Evolutionary conservation across 2,888 invertebrate species (phyloP), one percentile per base, ranked within the genome.

Genomic region (Ashinkailepas kermadecensis): DNA sequence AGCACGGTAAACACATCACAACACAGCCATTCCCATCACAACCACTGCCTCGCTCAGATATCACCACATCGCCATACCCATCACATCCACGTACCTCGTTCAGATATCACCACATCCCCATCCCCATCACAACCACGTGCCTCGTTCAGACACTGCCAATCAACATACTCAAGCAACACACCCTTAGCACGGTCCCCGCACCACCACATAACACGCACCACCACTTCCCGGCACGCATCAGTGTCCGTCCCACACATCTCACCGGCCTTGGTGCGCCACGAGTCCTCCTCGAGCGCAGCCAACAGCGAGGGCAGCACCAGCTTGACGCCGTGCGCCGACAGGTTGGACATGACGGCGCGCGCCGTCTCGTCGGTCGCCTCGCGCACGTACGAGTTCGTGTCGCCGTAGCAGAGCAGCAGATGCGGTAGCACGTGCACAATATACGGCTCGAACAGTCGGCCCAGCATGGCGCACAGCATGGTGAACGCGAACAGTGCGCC

Each of bases 181-280:
- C 39, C 39, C 39, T 39, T 4, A 39, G 39, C 39, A 39, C 39
- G 39, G 39, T 39, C 39, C 39, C 39, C 39, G 39, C 39, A 39
- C 39, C 39, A 39, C 39, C 39, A 39, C 39, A 39, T 39, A 39
- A 39, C 39, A 39, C 39, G 39, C 4, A 4, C 39, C 39, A 39
- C 39, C 39, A 39, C 39, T 4, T 39, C 39, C 39, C 13, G 7
- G 6, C 74, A 54, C 54, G 15, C 1, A 23, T 0, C 15, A 12
- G 7, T 39, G 13, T 15, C 74, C 18, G 56, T 11, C 1, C 56
- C 21, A 78, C 39, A 39, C 39, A 39, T 39, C 78, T 9, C 81
- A 92, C 93, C 96, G 12, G 95, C 95, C 89, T 98, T 98, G 0
- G 99, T 99, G 86, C 99, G 90, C 99, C 99, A 99, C 23, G 97